Conservation (phyloP, 2,113 vertebrate genomes). For the Heliornis fulica region DNA sequence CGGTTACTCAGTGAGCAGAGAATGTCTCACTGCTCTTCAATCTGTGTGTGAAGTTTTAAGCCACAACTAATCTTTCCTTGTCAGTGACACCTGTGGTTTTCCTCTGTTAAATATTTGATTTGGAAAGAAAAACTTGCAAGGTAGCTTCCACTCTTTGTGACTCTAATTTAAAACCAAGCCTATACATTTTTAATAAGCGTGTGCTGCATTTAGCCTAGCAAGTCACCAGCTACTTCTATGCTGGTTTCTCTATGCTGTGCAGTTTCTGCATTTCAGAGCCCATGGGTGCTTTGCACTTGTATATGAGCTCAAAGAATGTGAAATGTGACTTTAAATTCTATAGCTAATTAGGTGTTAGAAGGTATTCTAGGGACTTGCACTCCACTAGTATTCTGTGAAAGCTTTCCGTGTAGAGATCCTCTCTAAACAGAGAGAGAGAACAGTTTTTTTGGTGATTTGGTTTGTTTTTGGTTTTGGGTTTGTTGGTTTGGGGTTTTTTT, state of each 20-base stretch:
- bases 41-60: constrained; percentile 19
- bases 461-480: too few species aligned
- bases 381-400: neutral
- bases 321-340: neutral
- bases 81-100: constrained; percentile 46
- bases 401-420: neutral
- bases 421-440: neutral
- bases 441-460: too few species aligned
- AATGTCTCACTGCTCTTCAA: neutral
- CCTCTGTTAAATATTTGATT: constrained; percentile 71
- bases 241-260: neutral
- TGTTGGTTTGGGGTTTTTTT: too few species aligned
- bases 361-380: neutral
- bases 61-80: constrained; percentile 26
- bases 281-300: neutral
- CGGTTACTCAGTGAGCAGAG: neutral
- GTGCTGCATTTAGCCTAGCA: neutral
- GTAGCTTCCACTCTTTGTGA: constrained; percentile 21
- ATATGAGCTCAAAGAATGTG: neutral
- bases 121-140: constrained; percentile 57
- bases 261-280: neutral
- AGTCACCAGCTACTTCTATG: neutral
- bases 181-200: constrained; percentile 64
- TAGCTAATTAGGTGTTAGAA: neutral
- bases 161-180: constrained; percentile 42